Base-by-base conservation (phyloP, 2,888 invertebrate species). In the Dendrolimus pini region DNA sequence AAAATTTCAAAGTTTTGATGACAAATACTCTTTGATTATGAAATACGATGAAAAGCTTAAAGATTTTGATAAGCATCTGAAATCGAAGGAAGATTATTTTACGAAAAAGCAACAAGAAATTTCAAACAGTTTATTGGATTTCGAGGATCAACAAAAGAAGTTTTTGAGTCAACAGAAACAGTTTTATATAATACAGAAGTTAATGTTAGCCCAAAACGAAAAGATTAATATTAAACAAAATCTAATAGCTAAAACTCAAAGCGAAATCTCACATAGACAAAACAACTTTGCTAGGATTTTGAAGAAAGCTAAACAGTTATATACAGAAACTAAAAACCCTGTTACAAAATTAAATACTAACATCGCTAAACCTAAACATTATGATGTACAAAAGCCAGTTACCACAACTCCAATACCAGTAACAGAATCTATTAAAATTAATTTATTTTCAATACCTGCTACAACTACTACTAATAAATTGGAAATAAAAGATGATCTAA, bases 201-300 rank as follows among this genome's bases (percentile, higher is more conserved):
- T 84, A 1, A 83, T 89, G 78, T 58, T 89, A 1, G 73, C 78
- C 1, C 89, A 89, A 59, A 89, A 89, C 9, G 87, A 89, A 57
- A 87, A 84, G 58, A 84, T 89, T 1, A 88, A 82, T 53, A 54
- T 68, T 0, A 88, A 83, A 62, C 89, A 89, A 55, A 82, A 76
- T 55, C 41, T 76, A 1, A 89, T 90, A 59, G 79, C 84, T 0
- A 87, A 83, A 67, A 82, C 83, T 0, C 89, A 89, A 61, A 82
- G 76, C 52, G 84, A 85, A 60, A 89, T 89, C 63, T 84, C 88
- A 0, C 75, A 80, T n/a, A 78, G 80, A 57, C 89, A 89, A 59
- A 85, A 84, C 53, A 81, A 82, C 56, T 86, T 89, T 12, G 84
- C 85, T 1, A 71, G 82, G 58, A 79, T 88, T 59, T 62, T 90